Conservation (phyloP, 1,140 invertebrate genomes). For the Trissolcus basalis region DNA sequence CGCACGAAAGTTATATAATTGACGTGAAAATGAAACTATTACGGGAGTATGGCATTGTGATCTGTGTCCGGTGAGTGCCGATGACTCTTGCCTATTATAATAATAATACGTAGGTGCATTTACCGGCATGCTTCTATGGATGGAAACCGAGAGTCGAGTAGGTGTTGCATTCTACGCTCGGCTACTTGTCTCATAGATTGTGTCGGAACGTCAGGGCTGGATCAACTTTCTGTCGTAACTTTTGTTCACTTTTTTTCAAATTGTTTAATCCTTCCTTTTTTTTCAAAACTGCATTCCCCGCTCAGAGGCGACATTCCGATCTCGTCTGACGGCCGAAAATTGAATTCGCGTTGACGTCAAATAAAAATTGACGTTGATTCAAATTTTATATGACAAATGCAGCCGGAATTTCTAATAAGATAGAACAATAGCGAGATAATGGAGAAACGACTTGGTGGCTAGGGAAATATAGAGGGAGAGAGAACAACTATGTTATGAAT, state of each 20-base stretch:
- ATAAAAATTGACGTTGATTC: slow-evolving; percentile 39
- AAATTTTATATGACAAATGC: slow-evolving; percentile 31
- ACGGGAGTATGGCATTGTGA: slow-evolving; percentile 15
- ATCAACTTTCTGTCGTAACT: slow-evolving; percentile 6
- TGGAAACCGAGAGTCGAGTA: slow-evolving; percentile 48
- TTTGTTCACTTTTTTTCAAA: neutral
- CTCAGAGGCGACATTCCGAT: slow-evolving; percentile 5
- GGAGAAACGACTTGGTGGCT: slow-evolving; percentile 11
- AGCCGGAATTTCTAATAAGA: slow-evolving; percentile 21
- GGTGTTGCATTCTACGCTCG: slow-evolving; percentile 42
- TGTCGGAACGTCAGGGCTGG: slow-evolving; percentile 21
- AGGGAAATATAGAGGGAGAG: neutral
- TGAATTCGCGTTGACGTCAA: slow-evolving; percentile 10
- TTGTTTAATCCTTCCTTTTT: neutral
- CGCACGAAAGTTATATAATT: slow-evolving; percentile 20
- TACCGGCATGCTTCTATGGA: slow-evolving; percentile 29
- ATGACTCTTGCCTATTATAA: slow-evolving; percentile 23
- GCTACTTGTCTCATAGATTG: slow-evolving; percentile 23
- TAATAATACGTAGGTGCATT: slow-evolving; percentile 34
- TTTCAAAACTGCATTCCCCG: neutral
- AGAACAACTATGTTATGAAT: slow-evolving; percentile 17
- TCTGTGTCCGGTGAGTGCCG: neutral
- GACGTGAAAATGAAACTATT: slow-evolving; percentile 16
- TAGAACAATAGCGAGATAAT: slow-evolving; percentile 16
- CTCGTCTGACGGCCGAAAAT: slow-evolving; percentile 14